Percentiles rank a stretch among this genome's conserved stretches.
phyloP scores from a whole-genome alignment of 23 tunicate genomes.

The Phallusia fumigata region DNA sequence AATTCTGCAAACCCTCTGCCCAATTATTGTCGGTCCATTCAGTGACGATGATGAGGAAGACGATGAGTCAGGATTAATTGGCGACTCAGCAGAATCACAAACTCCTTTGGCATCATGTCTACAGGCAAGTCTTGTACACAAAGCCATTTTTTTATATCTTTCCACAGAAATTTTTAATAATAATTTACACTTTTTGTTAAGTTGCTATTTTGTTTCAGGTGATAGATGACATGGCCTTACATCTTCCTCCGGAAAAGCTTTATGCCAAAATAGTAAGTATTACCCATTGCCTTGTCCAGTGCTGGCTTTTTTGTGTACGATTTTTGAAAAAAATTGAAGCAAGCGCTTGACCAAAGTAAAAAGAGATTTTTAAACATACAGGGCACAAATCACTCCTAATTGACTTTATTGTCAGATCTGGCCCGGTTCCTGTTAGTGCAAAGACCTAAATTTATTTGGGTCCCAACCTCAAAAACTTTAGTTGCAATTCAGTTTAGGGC shows the following conservation, averaged over 20 bases:
- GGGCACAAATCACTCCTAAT: too few species aligned
- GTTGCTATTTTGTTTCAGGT: constrained; percentile 50
- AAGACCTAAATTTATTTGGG: too few species aligned
- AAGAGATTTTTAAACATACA: too few species aligned
- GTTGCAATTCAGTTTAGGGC: too few species aligned
- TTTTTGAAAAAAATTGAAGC: background rate
- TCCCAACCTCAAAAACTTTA: too few species aligned
- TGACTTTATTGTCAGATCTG: too few species aligned
- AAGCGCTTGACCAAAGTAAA: background rate
- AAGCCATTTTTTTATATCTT: background rate
- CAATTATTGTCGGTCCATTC: constrained; percentile 53
- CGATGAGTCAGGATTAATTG: constrained; percentile 65
- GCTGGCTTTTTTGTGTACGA: background rate
- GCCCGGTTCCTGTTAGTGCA: too few species aligned
- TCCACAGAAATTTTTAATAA: too few species aligned
- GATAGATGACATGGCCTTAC: constrained; percentile 90
- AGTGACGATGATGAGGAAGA: constrained; percentile 45
- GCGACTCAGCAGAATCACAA: constrained; percentile 65
- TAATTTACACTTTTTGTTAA: too few species aligned
- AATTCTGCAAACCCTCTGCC: constrained; percentile 61
- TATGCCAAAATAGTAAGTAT: constrained; percentile 62
- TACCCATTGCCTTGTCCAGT: too few species aligned
- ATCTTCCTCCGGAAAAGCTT: constrained; percentile 85
- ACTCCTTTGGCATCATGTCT: constrained; percentile 60
- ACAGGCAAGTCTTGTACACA: constrained; percentile 37